Base-by-base conservation (phyloP, 2,888 invertebrate genomes). In the Lypha dubia region DNA sequence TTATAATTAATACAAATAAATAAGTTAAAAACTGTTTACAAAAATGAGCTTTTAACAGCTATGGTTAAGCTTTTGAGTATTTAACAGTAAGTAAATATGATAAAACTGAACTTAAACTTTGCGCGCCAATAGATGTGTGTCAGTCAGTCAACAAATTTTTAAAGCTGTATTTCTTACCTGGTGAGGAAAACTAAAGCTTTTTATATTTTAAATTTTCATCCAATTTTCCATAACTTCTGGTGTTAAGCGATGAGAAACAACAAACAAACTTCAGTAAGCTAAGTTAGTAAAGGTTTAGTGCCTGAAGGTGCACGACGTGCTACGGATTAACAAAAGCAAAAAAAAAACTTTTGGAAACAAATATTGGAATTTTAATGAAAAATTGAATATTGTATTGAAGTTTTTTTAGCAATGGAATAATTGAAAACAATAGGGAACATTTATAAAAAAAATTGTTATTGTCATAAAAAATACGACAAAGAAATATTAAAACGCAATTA, bases 211-310 rank as follows among this genome's bases (percentile, higher is more conserved):
- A 71, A 84, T 84, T 84, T 84, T 76, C 84, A 67, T 84, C 53
- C 44, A 80, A 32, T 84, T 84, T 84, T 76, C 76, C 38, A 51
- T 22, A 65, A 67, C 73, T 80, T 60, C 32, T 74, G 58, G 17
- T 74, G 51, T 51, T 67, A 51, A 79, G 49, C 28, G 62, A 75
- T 70, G 84, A 81, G 81, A 74, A 65, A 79, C 60, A 63, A 46
- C 32, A 67, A 80, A 62, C 49, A 63, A 70, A 81, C 73, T 73
- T 70, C 44, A 63, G 32, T 49, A 70, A 68, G 17, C 56, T 53
- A 53, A 68, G 74, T 84, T 81, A 84, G 81, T 81, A 79, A 81
- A 74, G 81, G 81, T 84, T 81, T 77, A 81, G 84, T 84, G 81
- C 74, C 81, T 79, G 60, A 70, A 74, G 77, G 81, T 84, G 77